phyloP scores from a whole-genome alignment of 2,888 invertebrate species.

The Icerya purchasi region DNA sequence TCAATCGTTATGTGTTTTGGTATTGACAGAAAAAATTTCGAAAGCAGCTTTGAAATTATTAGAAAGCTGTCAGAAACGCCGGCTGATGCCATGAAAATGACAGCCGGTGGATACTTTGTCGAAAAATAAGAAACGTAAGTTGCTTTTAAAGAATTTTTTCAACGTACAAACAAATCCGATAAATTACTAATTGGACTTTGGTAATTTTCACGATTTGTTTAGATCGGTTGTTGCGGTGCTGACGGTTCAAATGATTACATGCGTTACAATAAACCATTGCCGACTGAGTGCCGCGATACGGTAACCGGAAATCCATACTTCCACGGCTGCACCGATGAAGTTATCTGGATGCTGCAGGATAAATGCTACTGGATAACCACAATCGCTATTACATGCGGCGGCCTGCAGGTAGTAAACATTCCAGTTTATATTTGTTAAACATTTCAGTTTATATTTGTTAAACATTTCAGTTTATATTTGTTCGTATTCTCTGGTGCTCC shows the following conservation, averaged over 20 bases:
- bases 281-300: slow-evolving; percentile 62
- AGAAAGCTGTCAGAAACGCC: too few species aligned
- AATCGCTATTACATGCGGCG: slow-evolving; percentile 48
- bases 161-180: too few species aligned
- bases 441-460: too few species aligned
- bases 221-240: slow-evolving; percentile 82
- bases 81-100: too few species aligned
- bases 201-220: too few species aligned
- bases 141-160: too few species aligned
- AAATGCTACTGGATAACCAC: slow-evolving; percentile 67
- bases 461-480: not conserved
- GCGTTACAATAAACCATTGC: slow-evolving; percentile 50
- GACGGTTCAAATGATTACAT: slow-evolving; percentile 67
- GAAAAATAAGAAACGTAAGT: too few species aligned
- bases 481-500: not conserved
- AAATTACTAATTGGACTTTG: too few species aligned
- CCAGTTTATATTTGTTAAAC: not conserved
- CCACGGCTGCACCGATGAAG: slow-evolving; percentile 67
- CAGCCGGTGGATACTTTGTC: too few species aligned
- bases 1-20: too few species aligned
- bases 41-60: too few species aligned
- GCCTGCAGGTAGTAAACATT: slow-evolving; percentile 52
- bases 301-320: slow-evolving; percentile 75
- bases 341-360: slow-evolving; percentile 71
- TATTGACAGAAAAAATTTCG: too few species aligned